These are phyloP conservation scores for Fragariocoptes setiger DNA, from an alignment of 1,140 invertebrate genomes.

Conservation along the genomic window DNA sequence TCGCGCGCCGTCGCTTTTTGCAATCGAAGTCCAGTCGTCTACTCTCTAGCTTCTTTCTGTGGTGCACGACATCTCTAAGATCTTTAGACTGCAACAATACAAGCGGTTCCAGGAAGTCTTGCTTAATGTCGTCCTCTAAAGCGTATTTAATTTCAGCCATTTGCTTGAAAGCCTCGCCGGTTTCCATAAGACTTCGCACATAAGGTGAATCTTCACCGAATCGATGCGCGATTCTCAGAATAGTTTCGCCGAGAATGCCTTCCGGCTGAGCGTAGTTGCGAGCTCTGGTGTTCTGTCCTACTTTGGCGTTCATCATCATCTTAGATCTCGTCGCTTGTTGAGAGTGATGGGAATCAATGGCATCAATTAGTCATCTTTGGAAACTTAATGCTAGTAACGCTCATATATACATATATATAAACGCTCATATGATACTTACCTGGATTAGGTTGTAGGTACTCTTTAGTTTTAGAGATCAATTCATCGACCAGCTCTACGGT, in stretches of 20 bases:
- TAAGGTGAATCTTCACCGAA: slow-evolving; percentile 68
- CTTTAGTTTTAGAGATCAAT: slow-evolving; percentile 78
- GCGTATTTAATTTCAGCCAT: slow-evolving; percentile 98
- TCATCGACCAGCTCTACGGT: slow-evolving; percentile 82
- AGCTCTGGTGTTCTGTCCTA: slow-evolving; percentile 23
- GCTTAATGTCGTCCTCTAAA: slow-evolving; percentile 93
- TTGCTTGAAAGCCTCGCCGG: slow-evolving; percentile 80
- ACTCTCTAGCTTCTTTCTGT: slow-evolving; percentile 91
- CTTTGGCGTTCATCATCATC: slow-evolving; percentile 22
- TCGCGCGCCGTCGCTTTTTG: slow-evolving; percentile 76
- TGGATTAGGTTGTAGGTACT: slow-evolving; percentile 95
- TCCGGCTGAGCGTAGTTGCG: slow-evolving; percentile 85
- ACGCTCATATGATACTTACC: slow-evolving; percentile 16
- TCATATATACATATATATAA: slow-evolving; percentile 1
- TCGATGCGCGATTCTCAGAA: slow-evolving; percentile 77
- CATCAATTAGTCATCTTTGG: no score
- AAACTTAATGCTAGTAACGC: no score
- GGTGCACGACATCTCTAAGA: slow-evolving; percentile 95
- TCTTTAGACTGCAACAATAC: slow-evolving; percentile 91
- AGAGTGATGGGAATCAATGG: no score
- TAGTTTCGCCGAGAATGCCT: slow-evolving; percentile 79
- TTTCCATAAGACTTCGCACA: slow-evolving; percentile 49
- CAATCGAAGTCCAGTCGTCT: slow-evolving; percentile 90
- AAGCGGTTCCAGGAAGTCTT: slow-evolving; percentile 91
- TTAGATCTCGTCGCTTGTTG: slow-evolving; percentile 12